Evolutionary conservation across 2,888 invertebrate species (phyloP), one percentile per base, ranked within the genome.

Genomic region (Aleiodes alternator): DNA sequence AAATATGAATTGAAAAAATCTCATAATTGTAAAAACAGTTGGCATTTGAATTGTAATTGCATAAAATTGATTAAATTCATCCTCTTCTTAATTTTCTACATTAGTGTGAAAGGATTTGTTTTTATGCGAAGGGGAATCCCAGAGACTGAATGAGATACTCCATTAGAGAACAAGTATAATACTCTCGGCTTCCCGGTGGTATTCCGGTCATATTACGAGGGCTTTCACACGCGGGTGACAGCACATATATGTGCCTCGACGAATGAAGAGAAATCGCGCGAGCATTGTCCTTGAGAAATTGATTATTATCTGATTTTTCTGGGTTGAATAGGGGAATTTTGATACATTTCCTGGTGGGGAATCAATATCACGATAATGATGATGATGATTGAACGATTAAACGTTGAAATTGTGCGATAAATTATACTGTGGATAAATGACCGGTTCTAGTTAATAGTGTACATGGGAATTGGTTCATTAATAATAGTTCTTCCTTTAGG

Each of bases 191-290:
- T 76, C 75, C 72, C 74, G 61, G 73, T 66, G 55, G 53, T 34
- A 38, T 71, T 73, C 69, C 76, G 73, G 77, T 71, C 16, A 50
- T 71, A 72, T 55, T 72, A 72, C 64, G 53, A 34, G 55, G 43
- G 64, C 29, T 55, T 53, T 72, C 66, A 55, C 66, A 72, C 43
- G 56, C 72, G 34, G 50, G 51, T 34, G 64, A 38, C 43, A 53
- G 31, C 50, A 31, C 61, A 53, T 51, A 53, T 31, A 61, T 50
- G 14, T 14, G 34, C 16, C 38, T 61, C 61, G 4, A 56, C 34
- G 64, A 70, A 74, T 74, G 75, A 80, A 77, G 79, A 79, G 80
- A 80, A 80, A 80, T 79, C 77, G 73, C 48, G 72, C 73, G 61
- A 64, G 72, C 71, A 79, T 79, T 76, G 76, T 78, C 14, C 50